Evolutionary conservation across 2,888 invertebrate genomes (phyloP).

Genomic region (Cenopis cana): DNA sequence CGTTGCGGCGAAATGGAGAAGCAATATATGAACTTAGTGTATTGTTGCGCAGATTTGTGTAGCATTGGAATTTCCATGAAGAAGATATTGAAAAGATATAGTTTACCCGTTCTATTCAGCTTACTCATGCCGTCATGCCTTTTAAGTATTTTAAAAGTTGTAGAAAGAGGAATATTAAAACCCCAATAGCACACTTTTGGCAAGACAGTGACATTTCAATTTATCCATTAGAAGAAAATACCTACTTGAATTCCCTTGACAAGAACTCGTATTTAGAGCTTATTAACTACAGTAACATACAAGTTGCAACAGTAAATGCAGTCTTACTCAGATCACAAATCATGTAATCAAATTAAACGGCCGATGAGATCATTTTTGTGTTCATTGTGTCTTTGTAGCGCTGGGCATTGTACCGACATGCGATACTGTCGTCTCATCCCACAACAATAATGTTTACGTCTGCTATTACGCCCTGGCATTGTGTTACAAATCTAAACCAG

Average conservation of each 20-base stretch:
- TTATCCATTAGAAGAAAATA: neutral
- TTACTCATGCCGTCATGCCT: neutral
- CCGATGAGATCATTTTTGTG: conserved; percentile 67
- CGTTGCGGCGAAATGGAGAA: conserved; percentile 48
- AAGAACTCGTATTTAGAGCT: neutral
- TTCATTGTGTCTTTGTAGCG: conserved; percentile 36
- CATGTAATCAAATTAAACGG: conserved; percentile 50
- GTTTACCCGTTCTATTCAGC: too few relatives aligned
- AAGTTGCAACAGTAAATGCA: conserved; percentile 40
- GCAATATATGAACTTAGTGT: neutral
- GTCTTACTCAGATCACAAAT: conserved; percentile 47
- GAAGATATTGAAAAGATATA: neutral
- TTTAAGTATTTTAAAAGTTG: neutral
- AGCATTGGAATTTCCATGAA: too few relatives aligned
- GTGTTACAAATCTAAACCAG: conserved; percentile 13
- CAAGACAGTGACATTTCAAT: neutral
- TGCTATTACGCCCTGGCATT: conserved; percentile 17
- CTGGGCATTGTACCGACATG: conserved; percentile 37
- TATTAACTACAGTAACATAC: conserved; percentile 1
- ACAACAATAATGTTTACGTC: conserved; percentile 42
- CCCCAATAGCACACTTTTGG: neutral
- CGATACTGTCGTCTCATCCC: conserved; percentile 28
- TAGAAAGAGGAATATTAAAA: neutral
- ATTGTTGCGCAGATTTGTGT: neutral
- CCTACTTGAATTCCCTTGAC: neutral